Evolutionary conservation across 2,888 invertebrate species (phyloP).

Genomic region (Amorpha juglandis): DNA sequence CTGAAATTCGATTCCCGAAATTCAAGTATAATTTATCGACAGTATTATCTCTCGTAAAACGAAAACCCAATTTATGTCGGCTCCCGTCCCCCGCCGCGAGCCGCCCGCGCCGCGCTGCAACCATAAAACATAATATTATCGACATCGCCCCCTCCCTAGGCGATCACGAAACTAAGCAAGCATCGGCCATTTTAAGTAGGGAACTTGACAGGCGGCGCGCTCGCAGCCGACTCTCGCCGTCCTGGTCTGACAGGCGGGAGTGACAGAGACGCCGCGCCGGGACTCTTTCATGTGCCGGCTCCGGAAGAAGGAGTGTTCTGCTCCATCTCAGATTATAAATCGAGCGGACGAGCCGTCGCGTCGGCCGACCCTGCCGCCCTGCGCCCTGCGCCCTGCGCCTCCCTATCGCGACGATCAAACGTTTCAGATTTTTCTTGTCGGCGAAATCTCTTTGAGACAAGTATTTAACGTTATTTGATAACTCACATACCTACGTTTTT

Average conservation of each 20-base stretch:
- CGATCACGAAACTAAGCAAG: constrained; percentile 81
- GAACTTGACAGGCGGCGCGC: constrained; percentile 71
- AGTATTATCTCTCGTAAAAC: constrained; percentile 78
- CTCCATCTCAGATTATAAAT: constrained; percentile 65
- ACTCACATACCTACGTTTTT: not conserved
- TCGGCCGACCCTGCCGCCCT: constrained; percentile 22
- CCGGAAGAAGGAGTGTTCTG: constrained; percentile 65
- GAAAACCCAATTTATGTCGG: constrained; percentile 77
- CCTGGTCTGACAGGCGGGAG: constrained; percentile 38
- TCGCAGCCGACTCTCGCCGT: constrained; percentile 38
- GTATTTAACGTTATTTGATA: not conserved
- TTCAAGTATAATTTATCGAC: constrained; percentile 71
- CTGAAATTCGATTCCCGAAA: constrained; percentile 61
- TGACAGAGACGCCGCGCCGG: constrained; percentile 53
- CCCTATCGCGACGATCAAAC: constrained; percentile 3
- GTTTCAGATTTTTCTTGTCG: not conserved
- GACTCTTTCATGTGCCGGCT: constrained; percentile 70
- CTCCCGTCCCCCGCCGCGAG: constrained; percentile 25
- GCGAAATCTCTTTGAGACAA: not conserved
- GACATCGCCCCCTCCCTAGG: constrained; percentile 80
- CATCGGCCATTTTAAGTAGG: constrained; percentile 78
- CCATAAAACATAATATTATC: constrained; percentile 82
- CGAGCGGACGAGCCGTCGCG: constrained; percentile 29
- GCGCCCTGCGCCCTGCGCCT: constrained; percentile 6
- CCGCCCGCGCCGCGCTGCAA: constrained; percentile 63